These are phyloP conservation scores for Aleiodes sp. DNA, from an alignment of 1,140 invertebrate species.

Conservation along the genomic window DNA sequence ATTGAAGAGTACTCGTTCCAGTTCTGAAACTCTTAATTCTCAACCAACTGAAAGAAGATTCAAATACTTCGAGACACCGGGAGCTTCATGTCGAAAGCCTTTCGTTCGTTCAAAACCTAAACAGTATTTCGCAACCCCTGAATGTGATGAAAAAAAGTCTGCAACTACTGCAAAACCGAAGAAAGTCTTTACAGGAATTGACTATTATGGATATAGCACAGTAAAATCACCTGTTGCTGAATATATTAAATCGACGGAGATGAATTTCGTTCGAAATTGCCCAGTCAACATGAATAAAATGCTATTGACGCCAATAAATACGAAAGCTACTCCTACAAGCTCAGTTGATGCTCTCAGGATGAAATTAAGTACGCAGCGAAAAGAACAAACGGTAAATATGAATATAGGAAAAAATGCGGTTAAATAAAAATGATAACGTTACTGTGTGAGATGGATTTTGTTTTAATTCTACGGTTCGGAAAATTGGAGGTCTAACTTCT, in stretches of 20 bases:
- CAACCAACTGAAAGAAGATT: too few species aligned
- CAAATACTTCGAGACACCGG: too few species aligned
- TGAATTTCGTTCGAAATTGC: neutral
- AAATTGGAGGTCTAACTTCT: too few species aligned
- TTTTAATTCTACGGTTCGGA: too few species aligned
- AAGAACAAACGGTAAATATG: neutral
- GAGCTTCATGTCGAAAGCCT: too few species aligned
- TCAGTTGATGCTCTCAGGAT: neutral
- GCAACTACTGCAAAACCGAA: neutral
- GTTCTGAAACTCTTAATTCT: too few species aligned
- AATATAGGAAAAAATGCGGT: neutral
- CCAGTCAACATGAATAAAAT: neutral
- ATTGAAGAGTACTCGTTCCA: too few species aligned
- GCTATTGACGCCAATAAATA: neutral
- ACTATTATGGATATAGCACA: neutral
- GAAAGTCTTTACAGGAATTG: neutral
- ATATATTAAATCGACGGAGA: conserved; percentile 10
- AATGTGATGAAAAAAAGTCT: neutral
- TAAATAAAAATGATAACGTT: neutral
- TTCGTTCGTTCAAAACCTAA: too few species aligned
- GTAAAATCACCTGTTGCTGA: conserved; percentile 4
- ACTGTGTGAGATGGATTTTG: neutral
- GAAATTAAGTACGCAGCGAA: neutral
- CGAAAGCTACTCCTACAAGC: neutral
- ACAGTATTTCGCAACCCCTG: too few species aligned